A percentile compares a stretch with the other conserved stretches of the same genome.
These are phyloP conservation scores for Mesopsocus fuscifrons DNA, from an alignment of 2,888 invertebrate genomes.

Conservation along the genomic window DNA sequence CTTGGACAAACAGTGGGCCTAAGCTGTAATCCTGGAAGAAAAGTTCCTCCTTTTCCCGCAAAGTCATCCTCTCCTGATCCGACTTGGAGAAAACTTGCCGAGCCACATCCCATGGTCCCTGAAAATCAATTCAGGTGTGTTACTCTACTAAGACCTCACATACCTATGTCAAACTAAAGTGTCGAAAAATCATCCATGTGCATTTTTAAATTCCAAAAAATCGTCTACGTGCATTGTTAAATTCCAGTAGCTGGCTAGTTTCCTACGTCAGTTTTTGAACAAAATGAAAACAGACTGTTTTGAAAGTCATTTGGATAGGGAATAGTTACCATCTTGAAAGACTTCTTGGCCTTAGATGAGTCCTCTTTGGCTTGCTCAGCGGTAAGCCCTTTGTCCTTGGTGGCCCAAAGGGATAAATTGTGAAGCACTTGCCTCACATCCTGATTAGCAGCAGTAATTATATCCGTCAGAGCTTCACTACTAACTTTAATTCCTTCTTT, in stretches of 20 bases:
- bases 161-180: no score
- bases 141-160: no score
- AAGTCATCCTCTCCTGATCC: slow-evolving; percentile 56
- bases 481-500: slow-evolving; percentile 73
- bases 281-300: no score
- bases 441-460: slow-evolving; percentile 73
- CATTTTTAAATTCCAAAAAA: no score
- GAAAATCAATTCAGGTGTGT: slow-evolving; percentile 15
- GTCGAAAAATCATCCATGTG: no score
- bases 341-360: slow-evolving; percentile 49
- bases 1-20: slow-evolving; percentile 92
- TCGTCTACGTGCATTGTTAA: no score
- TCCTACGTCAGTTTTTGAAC: no score
- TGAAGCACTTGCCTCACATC: slow-evolving; percentile 90
- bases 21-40: slow-evolving; percentile 97
- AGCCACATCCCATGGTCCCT: slow-evolving; percentile 89
- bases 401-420: slow-evolving; percentile 64
- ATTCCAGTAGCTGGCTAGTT: no score
- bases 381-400: slow-evolving; percentile 31
- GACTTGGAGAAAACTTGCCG: slow-evolving; percentile 69
- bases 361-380: slow-evolving; percentile 33
- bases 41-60: slow-evolving; percentile 68
- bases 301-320: no score
- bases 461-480: slow-evolving; percentile 54
- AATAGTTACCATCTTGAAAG: slow-evolving; percentile 62